phyloP scores from a whole-genome alignment of 1,140 invertebrate species.

The Chrysopa pallens region DNA sequence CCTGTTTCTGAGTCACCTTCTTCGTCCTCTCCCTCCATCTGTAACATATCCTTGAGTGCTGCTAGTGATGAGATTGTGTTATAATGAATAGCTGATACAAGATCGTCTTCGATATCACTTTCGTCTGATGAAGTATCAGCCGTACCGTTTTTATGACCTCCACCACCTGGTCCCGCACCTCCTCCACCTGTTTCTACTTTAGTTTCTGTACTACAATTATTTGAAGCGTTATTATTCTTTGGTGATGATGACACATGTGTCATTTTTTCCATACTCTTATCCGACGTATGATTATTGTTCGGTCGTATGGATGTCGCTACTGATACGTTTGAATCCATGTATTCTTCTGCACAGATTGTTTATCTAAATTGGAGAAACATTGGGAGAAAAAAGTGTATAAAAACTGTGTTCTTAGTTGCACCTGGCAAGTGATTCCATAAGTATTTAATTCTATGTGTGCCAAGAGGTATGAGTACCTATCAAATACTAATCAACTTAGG shows the following conservation, averaged over 20 bases:
- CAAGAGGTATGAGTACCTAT: no score
- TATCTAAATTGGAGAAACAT: no score
- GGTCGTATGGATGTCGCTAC: not conserved
- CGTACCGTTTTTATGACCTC: not conserved
- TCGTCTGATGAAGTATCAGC: conserved; percentile 20
- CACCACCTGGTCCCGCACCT: not conserved
- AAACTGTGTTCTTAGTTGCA: no score
- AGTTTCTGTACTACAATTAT: not conserved
- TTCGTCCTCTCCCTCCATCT: conserved; percentile 35
- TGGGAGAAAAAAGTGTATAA: no score
- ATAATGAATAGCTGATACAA: conserved; percentile 44
- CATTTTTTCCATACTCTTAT: not conserved
- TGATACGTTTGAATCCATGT: not conserved
- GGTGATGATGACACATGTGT: not conserved
- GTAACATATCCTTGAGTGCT: conserved; percentile 45
- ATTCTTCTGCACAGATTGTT: not conserved
- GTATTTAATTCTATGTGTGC: no score
- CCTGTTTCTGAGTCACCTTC: conserved; percentile 30
- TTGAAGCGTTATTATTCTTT: not conserved
- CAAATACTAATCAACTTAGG: no score
- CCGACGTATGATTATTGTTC: not conserved
- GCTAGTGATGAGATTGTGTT: conserved; percentile 46
- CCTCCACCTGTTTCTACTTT: not conserved
- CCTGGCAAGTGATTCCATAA: no score
- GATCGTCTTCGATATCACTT: conserved; percentile 42